phyloP scores from a whole-genome alignment of 2,888 invertebrate species.

The Strigamia maritima region DNA sequence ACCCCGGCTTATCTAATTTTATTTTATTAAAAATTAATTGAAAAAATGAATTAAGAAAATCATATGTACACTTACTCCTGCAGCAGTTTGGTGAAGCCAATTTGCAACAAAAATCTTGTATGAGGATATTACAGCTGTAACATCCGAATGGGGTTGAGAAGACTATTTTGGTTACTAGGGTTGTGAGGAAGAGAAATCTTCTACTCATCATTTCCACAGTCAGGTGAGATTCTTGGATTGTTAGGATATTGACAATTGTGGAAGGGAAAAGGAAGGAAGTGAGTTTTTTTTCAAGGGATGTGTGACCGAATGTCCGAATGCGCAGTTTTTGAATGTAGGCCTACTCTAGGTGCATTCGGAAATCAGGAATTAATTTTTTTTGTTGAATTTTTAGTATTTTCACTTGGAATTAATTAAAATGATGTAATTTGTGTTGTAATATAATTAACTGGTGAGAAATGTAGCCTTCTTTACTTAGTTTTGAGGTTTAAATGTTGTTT shows the following conservation, averaged over 20 bases:
- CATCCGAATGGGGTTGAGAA: not conserved
- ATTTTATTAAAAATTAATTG: not conserved
- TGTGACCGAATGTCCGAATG: not conserved
- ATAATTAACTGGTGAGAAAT: too few species aligned
- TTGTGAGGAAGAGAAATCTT: not conserved
- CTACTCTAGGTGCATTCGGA: too few species aligned
- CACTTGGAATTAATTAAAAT: too few species aligned
- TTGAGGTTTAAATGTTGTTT: not conserved
- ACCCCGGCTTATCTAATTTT: not conserved
- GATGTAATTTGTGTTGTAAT: too few species aligned
- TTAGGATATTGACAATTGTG: not conserved
- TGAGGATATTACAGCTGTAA: not conserved
- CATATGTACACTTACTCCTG: not conserved
- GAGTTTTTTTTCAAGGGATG: not conserved
- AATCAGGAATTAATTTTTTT: too few species aligned
- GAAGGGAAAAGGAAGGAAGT: not conserved
- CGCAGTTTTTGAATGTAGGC: too few species aligned
- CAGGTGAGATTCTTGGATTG: not conserved
- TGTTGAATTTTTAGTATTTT: too few species aligned
- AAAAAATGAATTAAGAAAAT: too few species aligned
- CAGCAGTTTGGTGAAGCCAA: not conserved
- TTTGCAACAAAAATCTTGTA: not conserved
- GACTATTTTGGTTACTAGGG: not conserved
- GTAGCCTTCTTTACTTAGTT: not conserved
- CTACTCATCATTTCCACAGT: not conserved